Evolutionary conservation across 2,888 invertebrate genomes (phyloP).

Genomic region (Rosalia funebris): DNA sequence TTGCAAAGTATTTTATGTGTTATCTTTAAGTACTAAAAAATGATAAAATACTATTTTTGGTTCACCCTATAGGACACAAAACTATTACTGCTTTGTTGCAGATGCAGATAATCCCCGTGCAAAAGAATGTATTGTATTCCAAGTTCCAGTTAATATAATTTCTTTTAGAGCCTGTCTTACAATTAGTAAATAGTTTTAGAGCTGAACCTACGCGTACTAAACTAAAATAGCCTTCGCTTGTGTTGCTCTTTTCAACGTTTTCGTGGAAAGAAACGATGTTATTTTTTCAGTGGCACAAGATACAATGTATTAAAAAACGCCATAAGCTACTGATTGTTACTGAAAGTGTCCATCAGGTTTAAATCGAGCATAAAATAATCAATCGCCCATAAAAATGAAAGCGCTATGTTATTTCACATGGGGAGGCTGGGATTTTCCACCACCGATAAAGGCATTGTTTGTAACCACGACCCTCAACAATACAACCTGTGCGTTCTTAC

Average conservation of each 20-base stretch:
- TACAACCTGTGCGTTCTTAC: constrained; percentile 45
- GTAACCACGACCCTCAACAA: constrained; percentile 36
- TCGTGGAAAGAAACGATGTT: constrained; percentile 14
- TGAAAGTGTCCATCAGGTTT: constrained; percentile 53
- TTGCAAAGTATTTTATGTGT: too few species aligned
- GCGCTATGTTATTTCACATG: constrained; percentile 52
- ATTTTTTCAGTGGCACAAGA: constrained; percentile 28
- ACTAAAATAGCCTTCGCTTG: constrained; percentile 18
- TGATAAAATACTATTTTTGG: too few species aligned
- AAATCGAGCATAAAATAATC: constrained; percentile 52
- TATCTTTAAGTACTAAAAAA: too few species aligned
- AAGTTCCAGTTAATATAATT: too few species aligned
- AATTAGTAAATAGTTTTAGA: constrained; percentile 11
- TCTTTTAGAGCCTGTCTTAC: too few species aligned
- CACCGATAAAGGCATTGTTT: constrained; percentile 29
- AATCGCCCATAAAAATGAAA: constrained; percentile 51
- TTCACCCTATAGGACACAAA: too few species aligned
- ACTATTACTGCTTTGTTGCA: too few species aligned
- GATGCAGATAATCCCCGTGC: too few species aligned
- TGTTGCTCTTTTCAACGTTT: constrained; percentile 19
- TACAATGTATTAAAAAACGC: constrained; percentile 33
- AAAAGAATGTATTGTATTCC: too few species aligned
- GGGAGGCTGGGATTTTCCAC: constrained; percentile 17
- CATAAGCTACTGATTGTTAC: constrained; percentile 44
- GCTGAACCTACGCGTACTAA: constrained; percentile 9